phyloP scores from a whole-genome alignment of 1,140 invertebrate species.

The Drosophila bocqueti region DNA sequence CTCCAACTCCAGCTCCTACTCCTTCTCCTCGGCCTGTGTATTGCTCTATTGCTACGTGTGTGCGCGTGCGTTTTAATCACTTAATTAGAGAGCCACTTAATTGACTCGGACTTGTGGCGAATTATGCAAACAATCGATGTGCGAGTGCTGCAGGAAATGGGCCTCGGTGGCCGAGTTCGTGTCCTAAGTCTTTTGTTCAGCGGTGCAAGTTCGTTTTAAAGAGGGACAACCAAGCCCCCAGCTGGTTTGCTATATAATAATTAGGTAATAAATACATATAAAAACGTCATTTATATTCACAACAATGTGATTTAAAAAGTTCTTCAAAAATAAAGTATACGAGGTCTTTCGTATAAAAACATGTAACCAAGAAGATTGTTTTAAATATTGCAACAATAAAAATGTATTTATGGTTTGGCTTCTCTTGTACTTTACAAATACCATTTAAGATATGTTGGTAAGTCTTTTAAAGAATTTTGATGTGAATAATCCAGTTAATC shows the following conservation, averaged over 20 bases:
- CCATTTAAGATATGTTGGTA: neutral
- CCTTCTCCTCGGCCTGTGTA: neutral
- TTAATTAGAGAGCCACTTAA: slow-evolving; percentile 79
- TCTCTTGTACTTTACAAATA: neutral
- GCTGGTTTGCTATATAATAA: neutral
- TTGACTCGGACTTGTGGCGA: slow-evolving; percentile 63
- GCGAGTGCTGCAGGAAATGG: slow-evolving; percentile 61
- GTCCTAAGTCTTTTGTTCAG: slow-evolving; percentile 76
- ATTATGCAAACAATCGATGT: slow-evolving; percentile 68
- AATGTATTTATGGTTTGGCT: too few relatives aligned
- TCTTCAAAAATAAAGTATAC: neutral
- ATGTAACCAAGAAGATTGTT: neutral
- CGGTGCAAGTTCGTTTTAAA: slow-evolving; percentile 17
- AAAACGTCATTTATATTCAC: neutral
- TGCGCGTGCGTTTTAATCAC: slow-evolving; percentile 76
- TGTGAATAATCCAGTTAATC: neutral
- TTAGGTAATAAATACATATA: neutral
- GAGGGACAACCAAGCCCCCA: neutral
- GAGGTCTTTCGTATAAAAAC: too few relatives aligned
- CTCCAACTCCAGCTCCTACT: neutral
- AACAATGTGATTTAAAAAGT: neutral
- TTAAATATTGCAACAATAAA: too few relatives aligned
- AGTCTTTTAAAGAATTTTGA: too few relatives aligned
- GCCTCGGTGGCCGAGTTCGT: slow-evolving; percentile 60
- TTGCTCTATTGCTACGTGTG: slow-evolving; percentile 17